phyloP scores from a whole-genome alignment of 2,888 invertebrate species.

The Caenorhabditis sp. region DNA sequence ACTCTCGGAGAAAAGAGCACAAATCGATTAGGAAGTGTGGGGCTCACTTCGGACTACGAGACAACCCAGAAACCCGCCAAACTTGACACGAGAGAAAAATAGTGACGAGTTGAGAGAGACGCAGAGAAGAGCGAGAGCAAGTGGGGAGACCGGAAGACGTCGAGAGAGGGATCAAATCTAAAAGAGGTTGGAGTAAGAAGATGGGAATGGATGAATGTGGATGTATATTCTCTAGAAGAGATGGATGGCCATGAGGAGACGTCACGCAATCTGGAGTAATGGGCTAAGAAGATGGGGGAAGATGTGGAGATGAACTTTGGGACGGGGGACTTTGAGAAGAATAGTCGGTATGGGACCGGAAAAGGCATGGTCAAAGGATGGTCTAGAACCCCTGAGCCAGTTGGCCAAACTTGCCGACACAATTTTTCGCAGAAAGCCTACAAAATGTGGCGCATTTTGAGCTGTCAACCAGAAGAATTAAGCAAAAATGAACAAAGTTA shows the following conservation, averaged over 20 bases:
- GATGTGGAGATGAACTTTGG: not conserved
- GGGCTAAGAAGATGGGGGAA: not conserved
- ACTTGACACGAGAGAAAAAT: slow-evolving; percentile 27
- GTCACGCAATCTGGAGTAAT: slow-evolving; percentile 33
- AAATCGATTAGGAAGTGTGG: too few species aligned
- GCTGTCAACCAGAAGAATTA: too few species aligned
- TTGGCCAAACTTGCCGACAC: too few species aligned
- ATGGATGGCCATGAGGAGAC: slow-evolving; percentile 12
- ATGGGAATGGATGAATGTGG: not conserved
- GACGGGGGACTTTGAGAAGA: too few species aligned
- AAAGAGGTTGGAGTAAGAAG: not conserved
- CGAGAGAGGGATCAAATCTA: too few species aligned
- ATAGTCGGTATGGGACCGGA: too few species aligned
- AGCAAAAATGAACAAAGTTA: not conserved
- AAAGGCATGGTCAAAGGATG: too few species aligned
- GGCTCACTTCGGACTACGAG: not conserved
- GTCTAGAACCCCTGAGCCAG: too few species aligned
- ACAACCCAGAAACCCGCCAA: not conserved
- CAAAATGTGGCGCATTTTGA: too few species aligned
- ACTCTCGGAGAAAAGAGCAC: too few species aligned
- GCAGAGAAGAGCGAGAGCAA: slow-evolving; percentile 8
- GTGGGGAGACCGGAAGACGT: slow-evolving; percentile 7
- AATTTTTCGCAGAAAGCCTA: too few species aligned
- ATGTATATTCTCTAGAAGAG: not conserved
- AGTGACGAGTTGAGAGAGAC: not conserved